These are phyloP conservation scores for Hydropotes inermis DNA, from an alignment of 2,113 vertebrate genomes.

Conservation along the genomic window DNA sequence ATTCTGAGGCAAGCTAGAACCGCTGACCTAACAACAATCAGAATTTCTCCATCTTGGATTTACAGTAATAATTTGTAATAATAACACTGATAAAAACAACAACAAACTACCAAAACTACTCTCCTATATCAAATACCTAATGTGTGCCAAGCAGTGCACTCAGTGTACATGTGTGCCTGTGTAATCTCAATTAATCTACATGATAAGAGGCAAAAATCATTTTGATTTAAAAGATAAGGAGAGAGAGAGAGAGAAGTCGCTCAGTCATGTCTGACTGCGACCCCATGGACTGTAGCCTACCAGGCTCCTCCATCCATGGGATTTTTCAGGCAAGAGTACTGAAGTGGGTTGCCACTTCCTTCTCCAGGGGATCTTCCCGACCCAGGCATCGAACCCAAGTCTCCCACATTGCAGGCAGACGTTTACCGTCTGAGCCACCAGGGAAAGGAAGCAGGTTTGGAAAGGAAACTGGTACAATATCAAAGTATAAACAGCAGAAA, in stretches of 20 bases:
- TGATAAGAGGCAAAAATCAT: neutral
- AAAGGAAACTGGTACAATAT: neutral
- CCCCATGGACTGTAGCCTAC: neutral
- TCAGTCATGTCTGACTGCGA: neutral
- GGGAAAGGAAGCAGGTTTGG: neutral
- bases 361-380: neutral
- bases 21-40: neutral
- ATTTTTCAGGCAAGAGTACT: neutral
- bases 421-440: neutral
- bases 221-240: neutral
- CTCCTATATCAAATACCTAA: neutral
- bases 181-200: slow-evolving; percentile 4
- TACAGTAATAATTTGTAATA: neutral
- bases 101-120: neutral
- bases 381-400: neutral
- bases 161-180: neutral
- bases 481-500: neutral
- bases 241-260: neutral
- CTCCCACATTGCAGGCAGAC: neutral
- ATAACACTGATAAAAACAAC: neutral
- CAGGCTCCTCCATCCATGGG: neutral
- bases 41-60: neutral
- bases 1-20: slow-evolving; percentile 6
- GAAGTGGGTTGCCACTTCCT: neutral
- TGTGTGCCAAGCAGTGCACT: neutral